Percentiles rank a stretch among this genome's conserved stretches.
Evolutionary conservation across 2,797 vertebrate genomes (phyloP).

Genomic region (Hoplostethus mediterraneus): DNA sequence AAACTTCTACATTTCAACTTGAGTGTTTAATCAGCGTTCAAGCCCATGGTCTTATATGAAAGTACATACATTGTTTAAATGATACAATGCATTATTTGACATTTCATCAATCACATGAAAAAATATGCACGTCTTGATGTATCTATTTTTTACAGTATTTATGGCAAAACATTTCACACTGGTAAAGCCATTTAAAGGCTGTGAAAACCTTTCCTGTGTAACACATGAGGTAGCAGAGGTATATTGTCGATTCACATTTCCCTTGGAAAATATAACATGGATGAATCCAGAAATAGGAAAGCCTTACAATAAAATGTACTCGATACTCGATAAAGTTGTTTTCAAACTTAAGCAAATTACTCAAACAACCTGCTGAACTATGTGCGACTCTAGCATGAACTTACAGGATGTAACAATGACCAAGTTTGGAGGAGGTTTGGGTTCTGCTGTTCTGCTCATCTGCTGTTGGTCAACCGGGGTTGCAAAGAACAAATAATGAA

Average conservation of each 20-base stretch:
- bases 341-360: no score
- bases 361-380: no score
- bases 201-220: not conserved
- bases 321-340: no score
- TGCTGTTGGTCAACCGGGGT: not conserved
- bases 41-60: not conserved
- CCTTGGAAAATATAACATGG: no score
- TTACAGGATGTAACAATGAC: no score
- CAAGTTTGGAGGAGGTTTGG: no score
- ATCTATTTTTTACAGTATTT: not conserved
- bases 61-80: not conserved
- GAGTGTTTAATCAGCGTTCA: constrained; percentile 27
- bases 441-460: no score
- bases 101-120: not conserved
- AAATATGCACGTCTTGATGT: not conserved
- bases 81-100: no score
- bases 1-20: constrained; percentile 85
- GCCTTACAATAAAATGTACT: no score
- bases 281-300: no score
- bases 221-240: constrained; percentile 6
- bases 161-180: not conserved
- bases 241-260: not conserved
- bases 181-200: not conserved
- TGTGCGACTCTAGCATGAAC: no score
- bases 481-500: not conserved